A percentile compares a stretch with the other conserved stretches of the same genome.
phyloP scores from a whole-genome alignment of 2,113 vertebrate species.

The Sphaerodactylus townsendi region DNA sequence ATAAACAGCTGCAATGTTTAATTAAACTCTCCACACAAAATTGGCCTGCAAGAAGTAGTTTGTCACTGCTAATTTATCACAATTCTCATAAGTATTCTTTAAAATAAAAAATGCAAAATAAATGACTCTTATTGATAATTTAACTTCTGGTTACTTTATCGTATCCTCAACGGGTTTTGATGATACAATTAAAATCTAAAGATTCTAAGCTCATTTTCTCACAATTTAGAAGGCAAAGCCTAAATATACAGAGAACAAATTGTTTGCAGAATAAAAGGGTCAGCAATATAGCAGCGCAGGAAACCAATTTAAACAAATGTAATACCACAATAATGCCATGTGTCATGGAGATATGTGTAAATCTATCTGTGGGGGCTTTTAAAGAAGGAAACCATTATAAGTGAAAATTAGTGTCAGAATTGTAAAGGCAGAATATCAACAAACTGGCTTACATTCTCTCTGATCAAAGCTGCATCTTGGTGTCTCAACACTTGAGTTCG shows the following conservation, averaged over 20 bases:
- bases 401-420: conserved; percentile 67
- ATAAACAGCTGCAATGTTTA: conserved; percentile 88
- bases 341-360: conserved; percentile 56
- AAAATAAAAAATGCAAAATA: conserved; percentile 86
- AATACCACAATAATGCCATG: conserved; percentile 68
- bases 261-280: conserved; percentile 75
- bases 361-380: conserved; percentile 65
- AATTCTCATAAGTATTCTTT: conserved; percentile 86
- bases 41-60: conserved; percentile 82
- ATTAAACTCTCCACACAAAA: conserved; percentile 88
- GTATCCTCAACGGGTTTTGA: conserved; percentile 81
- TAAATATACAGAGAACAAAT: conserved; percentile 73
- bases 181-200: conserved; percentile 75
- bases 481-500: conserved; percentile 30
- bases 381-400: conserved; percentile 68
- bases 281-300: conserved; percentile 61
- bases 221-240: conserved; percentile 68
- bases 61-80: conserved; percentile 85
- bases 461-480: conserved; percentile 27
- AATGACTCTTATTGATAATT: conserved; percentile 85
- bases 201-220: conserved; percentile 75
- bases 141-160: conserved; percentile 83
- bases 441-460: conserved; percentile 26
- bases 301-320: conserved; percentile 71
- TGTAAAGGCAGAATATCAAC: conserved; percentile 35